Conservation (phyloP, 2,797 vertebrate genomes). For the Hemibagrus guttatus region DNA sequence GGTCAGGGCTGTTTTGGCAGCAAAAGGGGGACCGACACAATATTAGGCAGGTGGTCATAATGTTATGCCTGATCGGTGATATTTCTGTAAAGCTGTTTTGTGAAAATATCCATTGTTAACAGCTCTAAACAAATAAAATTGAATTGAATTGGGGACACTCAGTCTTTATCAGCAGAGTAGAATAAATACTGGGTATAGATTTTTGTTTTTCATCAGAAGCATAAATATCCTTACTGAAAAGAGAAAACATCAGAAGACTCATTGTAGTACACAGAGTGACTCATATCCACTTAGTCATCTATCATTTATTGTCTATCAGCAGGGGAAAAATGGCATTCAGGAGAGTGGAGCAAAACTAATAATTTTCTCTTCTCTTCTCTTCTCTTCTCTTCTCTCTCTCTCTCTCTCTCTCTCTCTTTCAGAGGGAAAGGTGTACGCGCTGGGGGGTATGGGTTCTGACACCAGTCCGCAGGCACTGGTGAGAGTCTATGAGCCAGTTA, state of each 20-base stretch:
- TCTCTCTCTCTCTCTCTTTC: conserved; percentile 8
- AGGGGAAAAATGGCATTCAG: not conserved
- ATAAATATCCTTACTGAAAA: not conserved
- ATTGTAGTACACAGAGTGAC: conserved; percentile 12
- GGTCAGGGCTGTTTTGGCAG: too few relatives aligned
- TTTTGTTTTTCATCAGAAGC: not conserved
- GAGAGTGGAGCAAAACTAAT: conserved; percentile 11
- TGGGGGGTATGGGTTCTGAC: conserved; percentile 93
- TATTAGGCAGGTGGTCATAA: too few relatives aligned
- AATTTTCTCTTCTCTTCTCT: conserved; percentile 4
- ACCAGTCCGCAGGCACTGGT: conserved; percentile 91
- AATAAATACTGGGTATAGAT: conserved; percentile 12
- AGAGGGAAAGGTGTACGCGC: conserved; percentile 89
- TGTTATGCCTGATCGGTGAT: too few relatives aligned
- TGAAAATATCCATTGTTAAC: too few relatives aligned
- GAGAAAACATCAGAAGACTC: conserved; percentile 3
- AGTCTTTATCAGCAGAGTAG: not conserved
- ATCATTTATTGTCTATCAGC: conserved; percentile 39
- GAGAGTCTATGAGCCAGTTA: conserved; percentile 85
- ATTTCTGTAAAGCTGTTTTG: too few relatives aligned
- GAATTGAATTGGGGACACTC: too few relatives aligned
- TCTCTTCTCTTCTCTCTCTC: conserved; percentile 54
- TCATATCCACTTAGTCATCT: conserved; percentile 30
- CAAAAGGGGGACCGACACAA: too few relatives aligned
- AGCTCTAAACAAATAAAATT: too few relatives aligned